Base-by-base conservation (phyloP, 2,113 vertebrate species). In the Sakesphorus luctuosus region DNA sequence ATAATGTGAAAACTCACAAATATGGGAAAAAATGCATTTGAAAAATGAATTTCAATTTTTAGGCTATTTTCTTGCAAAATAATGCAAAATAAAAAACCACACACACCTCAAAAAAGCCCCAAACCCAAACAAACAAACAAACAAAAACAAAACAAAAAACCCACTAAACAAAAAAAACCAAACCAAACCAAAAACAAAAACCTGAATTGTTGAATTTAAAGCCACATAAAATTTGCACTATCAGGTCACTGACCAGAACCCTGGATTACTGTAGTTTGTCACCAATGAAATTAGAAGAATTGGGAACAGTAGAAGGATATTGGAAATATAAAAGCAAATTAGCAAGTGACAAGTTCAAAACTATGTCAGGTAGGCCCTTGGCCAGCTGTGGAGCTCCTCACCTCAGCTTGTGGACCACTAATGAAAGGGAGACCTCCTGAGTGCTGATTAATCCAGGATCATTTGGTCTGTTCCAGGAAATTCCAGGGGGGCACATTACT, bases 391-490 rank as follows among this genome's bases (percentile, higher is more conserved):
- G 5, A 66, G 31, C 16, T 65, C 33, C 46, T 91, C 35, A 50
- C 52, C 28, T 73, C 16, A 47, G 23, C 46, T 52, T 73, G 24
- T 73, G 40, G 20, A 23, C 7, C 29, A 9, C 43, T 66, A 62
- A 33, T 25, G 13, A 38, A 55, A 68, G 33, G 25, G 67, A 31
- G 21, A 72, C 83, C 10, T 82, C 8, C 56, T 66, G 69, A 29
- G 5, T 0, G 0, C 35, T 72, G 38, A 33, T 72, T 50, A 31
- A 46, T 65, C 28, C 58, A 72, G 43, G 6, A 53, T 1, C 49
- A 72, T 46, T 29, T 77, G 20, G 56, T 50, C 31, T 90, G 13
- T 44, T 66, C 20, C 26, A n/a, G 59, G 18, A 69, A 52, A 69
- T 77, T 47, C 24, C 59, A 59, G 36, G 63, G 33, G 17, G 13